Percentiles rank a stretch among this genome's conserved stretches.
Conservation (phyloP, 2,888 invertebrate species). For the Drosophila mercatorum region DNA sequence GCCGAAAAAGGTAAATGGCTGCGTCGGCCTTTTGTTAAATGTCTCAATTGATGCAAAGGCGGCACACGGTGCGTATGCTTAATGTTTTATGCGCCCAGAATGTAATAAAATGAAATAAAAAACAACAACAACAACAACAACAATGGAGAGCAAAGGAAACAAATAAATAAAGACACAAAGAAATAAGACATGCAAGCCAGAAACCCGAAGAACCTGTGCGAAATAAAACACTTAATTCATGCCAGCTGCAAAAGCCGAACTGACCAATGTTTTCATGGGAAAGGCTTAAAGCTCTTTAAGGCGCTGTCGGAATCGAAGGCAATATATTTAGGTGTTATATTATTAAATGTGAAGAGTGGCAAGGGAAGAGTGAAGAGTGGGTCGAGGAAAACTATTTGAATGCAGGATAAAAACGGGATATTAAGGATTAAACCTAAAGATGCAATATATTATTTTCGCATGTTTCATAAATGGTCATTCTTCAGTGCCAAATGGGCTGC, state of each 20-base stretch:
- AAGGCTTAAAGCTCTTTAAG: neutral
- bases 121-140: neutral
- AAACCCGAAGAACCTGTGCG: conserved; percentile 27
- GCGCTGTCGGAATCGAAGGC: neutral
- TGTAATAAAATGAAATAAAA: conserved; percentile 17
- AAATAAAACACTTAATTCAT: conserved; percentile 67
- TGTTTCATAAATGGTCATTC: no score
- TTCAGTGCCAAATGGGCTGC: no score
- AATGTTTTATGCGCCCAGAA: conserved; percentile 52
- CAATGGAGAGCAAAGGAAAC: conserved; percentile 1
- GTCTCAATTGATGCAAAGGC: conserved; percentile 69
- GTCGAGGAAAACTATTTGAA: no score
- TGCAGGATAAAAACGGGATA: no score
- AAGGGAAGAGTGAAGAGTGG: no score
- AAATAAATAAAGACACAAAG: conserved; percentile 27
- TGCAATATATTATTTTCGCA: no score
- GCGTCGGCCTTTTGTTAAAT: conserved; percentile 72
- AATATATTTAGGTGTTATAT: neutral
- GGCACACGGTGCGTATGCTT: conserved; percentile 49
- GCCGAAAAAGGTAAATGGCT: conserved; percentile 64
- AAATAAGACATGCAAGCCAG: neutral
- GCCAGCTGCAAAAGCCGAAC: conserved; percentile 38
- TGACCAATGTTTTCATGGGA: conserved; percentile 13
- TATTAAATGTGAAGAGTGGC: neutral
- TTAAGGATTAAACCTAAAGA: no score